A percentile compares a stretch with the other conserved stretches of the same genome.
Evolutionary conservation across 2,113 vertebrate species (phyloP).

Genomic region (Tetraodon nigroviridis): DNA sequence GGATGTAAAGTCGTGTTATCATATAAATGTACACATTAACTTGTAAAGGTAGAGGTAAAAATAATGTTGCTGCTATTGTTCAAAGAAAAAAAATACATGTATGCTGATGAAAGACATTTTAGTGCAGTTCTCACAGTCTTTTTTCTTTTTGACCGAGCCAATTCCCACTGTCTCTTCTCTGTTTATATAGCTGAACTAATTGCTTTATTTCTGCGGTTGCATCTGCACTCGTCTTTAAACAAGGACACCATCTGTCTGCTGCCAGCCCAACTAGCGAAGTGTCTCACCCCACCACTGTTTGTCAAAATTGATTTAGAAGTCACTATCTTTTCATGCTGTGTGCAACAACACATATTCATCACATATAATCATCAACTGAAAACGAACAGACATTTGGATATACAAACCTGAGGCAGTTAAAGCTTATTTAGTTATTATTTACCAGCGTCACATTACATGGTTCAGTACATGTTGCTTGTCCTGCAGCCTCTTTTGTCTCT

Average conservation of each 20-base stretch:
- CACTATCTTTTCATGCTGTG: too few species aligned
- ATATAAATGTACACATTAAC: too few species aligned
- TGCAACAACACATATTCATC: too few species aligned
- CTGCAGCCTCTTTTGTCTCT: too few species aligned
- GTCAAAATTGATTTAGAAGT: background rate
- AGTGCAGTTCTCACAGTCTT: constrained; percentile 22
- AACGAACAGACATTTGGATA: too few species aligned
- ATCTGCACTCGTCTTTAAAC: constrained; percentile 29
- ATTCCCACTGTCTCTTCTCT: constrained; percentile 16
- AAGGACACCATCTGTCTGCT: constrained; percentile 54
- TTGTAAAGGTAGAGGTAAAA: too few species aligned
- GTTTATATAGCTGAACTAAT: constrained; percentile 61
- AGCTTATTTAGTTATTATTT: too few species aligned
- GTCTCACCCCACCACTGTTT: background rate
- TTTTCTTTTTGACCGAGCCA: constrained; percentile 35
- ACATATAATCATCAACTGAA: background rate
- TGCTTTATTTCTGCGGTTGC: constrained; percentile 43
- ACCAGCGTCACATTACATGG: too few species aligned
- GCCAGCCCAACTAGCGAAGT: constrained; percentile 33
- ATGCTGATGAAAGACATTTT: constrained; percentile 14
- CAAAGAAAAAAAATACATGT: background rate
- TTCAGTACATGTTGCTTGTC: too few species aligned
- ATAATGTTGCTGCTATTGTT: background rate
- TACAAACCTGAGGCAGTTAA: too few species aligned
- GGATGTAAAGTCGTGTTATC: too few species aligned